Evolutionary conservation across 2,113 vertebrate species (phyloP), one percentile per base, ranked within the genome.

Genomic region (Dipodomys stephensi): DNA sequence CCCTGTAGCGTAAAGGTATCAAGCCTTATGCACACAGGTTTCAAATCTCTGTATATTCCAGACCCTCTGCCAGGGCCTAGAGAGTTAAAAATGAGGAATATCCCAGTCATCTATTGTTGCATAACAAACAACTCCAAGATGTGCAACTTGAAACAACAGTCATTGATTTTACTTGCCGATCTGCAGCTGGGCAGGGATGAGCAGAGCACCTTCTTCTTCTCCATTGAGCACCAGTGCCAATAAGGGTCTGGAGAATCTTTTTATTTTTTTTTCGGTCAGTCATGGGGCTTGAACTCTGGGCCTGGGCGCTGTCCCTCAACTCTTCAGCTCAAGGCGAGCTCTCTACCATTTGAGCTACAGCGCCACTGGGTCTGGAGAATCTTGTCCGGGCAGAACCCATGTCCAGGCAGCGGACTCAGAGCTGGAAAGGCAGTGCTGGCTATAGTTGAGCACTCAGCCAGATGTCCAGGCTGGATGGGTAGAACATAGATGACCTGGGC

Each of bases 81-180:
- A 88, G 30, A 84, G 72, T 57, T 6, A 92, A 86, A 85, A 64
- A 62, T 73, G 77, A 93, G n/a, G 28, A 60, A 18, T 65, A 30
- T 25, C 64, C 35, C 49, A 62, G 16, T 92, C 90, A 74, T 32
- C 73, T 67, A 0, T 30, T 46, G 16, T 60, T 76, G 20, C 35
- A 3, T 85, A 85, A 90, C 60, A 93, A 60, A 69, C n/a, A 32
- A 68, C 57, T 76, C 57, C 72, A 68, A 28, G 57, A 76, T 2
- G 9, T 39, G 25, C 35, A 12, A 6, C 32, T 93, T 93, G 18
- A 80, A 76, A 83, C 44, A 84, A 12, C 12, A 2, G 13, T 19
- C 57, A 7, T 76, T 93, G 73, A 44, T 73, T 95, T 91, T 82
- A 65, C 85, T 94, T 3, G 72, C 78, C 46, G 8, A 87, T 69